Conservation (phyloP, 2,797 vertebrate genomes). For the Notolepis coatsorum region DNA sequence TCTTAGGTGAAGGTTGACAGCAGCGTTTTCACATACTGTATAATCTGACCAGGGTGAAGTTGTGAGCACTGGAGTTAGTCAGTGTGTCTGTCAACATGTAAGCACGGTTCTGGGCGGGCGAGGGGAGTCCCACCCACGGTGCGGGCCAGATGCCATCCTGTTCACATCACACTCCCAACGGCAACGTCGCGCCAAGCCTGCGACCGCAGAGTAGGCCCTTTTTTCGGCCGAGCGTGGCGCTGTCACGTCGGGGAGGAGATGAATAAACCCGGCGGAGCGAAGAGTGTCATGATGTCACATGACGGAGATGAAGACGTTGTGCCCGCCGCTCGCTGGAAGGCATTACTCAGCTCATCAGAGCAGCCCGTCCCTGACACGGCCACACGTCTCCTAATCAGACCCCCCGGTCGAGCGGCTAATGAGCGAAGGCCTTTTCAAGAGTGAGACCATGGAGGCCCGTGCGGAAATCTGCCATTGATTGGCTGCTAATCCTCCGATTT, state of each 20-base stretch:
- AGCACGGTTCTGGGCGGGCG: conserved; percentile 21
- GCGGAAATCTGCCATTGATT: conserved; percentile 62
- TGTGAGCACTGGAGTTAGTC: too few species aligned
- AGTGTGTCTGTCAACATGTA: conserved; percentile 10
- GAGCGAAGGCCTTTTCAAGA: conserved; percentile 68
- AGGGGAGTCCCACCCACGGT: conserved; percentile 31
- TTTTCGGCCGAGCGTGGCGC: too few species aligned
- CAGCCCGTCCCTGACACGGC: conserved; percentile 44
- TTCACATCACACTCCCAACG: conserved; percentile 27
- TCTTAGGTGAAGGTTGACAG: too few species aligned
- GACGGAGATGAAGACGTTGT: too few species aligned
- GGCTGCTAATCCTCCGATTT: conserved; percentile 68
- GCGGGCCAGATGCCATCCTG: conserved; percentile 27
- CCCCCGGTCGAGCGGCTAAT: conserved; percentile 67
- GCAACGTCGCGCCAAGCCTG: conserved; percentile 64
- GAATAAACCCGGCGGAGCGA: conserved; percentile 53
- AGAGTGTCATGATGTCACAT: too few species aligned
- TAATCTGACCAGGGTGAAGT: too few species aligned
- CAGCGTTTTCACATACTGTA: too few species aligned
- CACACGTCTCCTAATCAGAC: conserved; percentile 68
- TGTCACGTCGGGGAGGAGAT: conserved; percentile 60
- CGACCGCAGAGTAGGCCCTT: too few species aligned
- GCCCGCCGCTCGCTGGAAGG: too few species aligned
- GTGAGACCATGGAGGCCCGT: too few species aligned
- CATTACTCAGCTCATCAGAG: conserved; percentile 69